Conservation (phyloP, 2,113 vertebrate genomes). For the Anarhynchus alexandrinus region DNA sequence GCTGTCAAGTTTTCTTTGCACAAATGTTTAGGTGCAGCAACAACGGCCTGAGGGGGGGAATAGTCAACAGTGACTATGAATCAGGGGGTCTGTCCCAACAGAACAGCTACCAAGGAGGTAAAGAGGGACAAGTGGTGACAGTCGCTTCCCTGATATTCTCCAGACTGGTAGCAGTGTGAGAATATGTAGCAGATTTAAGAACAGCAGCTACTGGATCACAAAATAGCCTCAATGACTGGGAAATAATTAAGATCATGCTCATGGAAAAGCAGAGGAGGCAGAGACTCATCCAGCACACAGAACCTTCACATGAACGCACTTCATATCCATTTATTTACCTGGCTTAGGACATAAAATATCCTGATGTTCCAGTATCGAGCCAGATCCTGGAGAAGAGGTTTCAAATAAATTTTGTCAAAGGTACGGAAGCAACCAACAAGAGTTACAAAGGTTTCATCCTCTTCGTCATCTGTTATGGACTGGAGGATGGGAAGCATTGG, state of each 20-base stretch:
- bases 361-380: constrained; percentile 78
- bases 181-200: not conserved
- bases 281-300: not conserved
- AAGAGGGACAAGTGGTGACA: not conserved
- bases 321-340: constrained; percentile 59
- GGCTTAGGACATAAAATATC: constrained; percentile 77
- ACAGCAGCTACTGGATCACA: not conserved
- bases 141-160: not conserved
- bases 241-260: not conserved
- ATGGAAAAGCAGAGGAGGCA: not conserved
- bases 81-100: not conserved
- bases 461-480: constrained; percentile 75
- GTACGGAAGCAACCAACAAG: constrained; percentile 77
- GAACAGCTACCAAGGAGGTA: not conserved
- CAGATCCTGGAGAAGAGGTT: constrained; percentile 75
- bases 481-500: constrained; percentile 80
- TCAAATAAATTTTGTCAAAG: constrained; percentile 77
- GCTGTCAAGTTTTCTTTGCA: not conserved
- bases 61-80: not conserved
- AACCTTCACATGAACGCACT: not conserved
- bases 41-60: not conserved
- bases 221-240: not conserved
- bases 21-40: not conserved
- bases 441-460: constrained; percentile 81
- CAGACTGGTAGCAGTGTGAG: not conserved